These are phyloP conservation scores for Penaeus chinensis DNA, from an alignment of 1,140 invertebrate genomes.

Conservation along the genomic window DNA sequence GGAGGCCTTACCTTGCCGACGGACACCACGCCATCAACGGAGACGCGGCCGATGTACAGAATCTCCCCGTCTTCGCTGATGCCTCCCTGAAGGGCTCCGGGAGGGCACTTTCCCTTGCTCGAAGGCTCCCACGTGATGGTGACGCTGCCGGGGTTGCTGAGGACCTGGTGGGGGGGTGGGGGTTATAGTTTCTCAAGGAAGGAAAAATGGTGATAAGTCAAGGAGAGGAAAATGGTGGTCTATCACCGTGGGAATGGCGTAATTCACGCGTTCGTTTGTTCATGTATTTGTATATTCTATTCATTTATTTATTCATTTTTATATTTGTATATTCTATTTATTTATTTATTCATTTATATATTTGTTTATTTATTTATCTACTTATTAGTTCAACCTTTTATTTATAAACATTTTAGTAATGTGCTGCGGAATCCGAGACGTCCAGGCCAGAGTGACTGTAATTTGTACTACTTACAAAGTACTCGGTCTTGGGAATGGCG, in stretches of 20 bases:
- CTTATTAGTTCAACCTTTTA: too few relatives aligned
- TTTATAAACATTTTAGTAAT: too few relatives aligned
- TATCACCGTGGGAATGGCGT: too few relatives aligned
- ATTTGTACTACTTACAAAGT: conserved; percentile 57
- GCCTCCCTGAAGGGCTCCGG: conserved; percentile 65
- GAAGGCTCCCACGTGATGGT: conserved; percentile 53
- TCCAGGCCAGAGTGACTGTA: too few relatives aligned
- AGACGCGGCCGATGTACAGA: conserved; percentile 63
- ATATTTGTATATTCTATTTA: too few relatives aligned
- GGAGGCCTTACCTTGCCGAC: conserved; percentile 59
- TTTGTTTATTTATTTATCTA: too few relatives aligned
- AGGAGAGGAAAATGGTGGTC: not conserved
- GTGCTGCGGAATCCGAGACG: too few relatives aligned
- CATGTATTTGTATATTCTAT: too few relatives aligned
- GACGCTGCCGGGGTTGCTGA: conserved; percentile 45
- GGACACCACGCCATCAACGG: conserved; percentile 56
- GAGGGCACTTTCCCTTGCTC: conserved; percentile 60
- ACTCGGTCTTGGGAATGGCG: conserved; percentile 63
- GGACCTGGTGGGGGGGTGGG: conserved; percentile 32
- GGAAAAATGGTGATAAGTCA: not conserved
- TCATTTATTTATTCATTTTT: too few relatives aligned
- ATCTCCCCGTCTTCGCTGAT: conserved; percentile 62
- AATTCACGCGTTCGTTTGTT: too few relatives aligned
- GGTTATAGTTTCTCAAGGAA: not conserved
- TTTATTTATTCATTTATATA: too few relatives aligned